Conservation (phyloP, 2,113 vertebrate genomes). For the Narcine bancroftii region DNA sequence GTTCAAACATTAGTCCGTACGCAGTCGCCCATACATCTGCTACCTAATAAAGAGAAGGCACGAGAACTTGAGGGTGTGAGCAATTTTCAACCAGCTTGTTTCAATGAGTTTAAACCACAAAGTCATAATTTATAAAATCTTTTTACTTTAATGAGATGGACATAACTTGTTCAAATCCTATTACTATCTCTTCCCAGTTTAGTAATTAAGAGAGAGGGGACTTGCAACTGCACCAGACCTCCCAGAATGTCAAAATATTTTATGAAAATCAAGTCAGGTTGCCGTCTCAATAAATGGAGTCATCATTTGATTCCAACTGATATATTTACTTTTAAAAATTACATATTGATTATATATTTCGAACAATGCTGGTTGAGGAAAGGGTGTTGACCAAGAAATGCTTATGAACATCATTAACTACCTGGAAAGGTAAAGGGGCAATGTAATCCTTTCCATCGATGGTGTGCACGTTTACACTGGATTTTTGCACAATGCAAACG, state of each 20-base stretch:
- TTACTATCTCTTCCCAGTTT: neutral
- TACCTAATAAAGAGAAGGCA: slow-evolving; percentile 58
- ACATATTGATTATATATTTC: neutral
- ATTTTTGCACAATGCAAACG: slow-evolving; percentile 87
- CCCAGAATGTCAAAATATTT: neutral
- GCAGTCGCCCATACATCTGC: slow-evolving; percentile 86
- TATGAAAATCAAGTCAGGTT: neutral
- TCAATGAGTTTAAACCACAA: neutral
- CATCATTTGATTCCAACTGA: neutral
- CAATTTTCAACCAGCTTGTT: neutral
- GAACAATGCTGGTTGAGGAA: neutral
- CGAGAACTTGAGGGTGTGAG: neutral
- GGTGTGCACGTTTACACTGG: slow-evolving; percentile 87
- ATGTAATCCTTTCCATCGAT: slow-evolving; percentile 89
- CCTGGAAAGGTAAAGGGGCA: slow-evolving; percentile 89
- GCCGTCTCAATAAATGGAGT: no score
- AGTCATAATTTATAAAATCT: neutral
- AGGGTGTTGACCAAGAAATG: neutral
- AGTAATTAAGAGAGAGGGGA: neutral
- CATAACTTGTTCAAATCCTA: neutral
- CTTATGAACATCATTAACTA: slow-evolving; percentile 44
- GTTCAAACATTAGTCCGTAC: slow-evolving; percentile 84
- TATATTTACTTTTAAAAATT: no score
- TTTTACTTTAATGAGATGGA: neutral
- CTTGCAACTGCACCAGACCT: neutral